Evolutionary conservation across 2,797 vertebrate genomes (phyloP), one percentile per base, ranked within the genome.

Genomic region (Aplochiton taeniatus): DNA sequence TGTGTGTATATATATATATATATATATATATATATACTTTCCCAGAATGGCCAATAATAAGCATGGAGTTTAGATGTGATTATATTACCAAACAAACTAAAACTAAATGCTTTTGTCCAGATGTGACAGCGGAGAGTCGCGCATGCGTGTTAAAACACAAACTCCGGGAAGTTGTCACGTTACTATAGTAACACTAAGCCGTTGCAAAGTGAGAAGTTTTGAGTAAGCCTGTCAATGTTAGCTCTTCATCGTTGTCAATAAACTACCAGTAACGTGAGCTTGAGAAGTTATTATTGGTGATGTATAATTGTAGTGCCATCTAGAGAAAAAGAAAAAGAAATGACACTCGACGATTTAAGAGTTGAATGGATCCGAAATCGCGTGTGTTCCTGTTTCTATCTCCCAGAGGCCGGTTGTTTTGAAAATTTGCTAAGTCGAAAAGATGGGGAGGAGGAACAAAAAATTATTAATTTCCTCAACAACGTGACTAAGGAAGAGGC

Each of bases 361-460:
- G 74, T 96, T 75, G 90, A 85, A 76, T 98, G 96, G 96, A 80
- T 97, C 57, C 89, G 92, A 66, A 88, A 93, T 65, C 85, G 87
- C 1, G 87, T 91, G 0, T 90, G 84, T 18, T 56, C 70, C 0
- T 77, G 80, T 4, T 90, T 98, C 46, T 63, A 73, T 56, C 58
- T 96, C 20, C 58, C 46, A 0, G 86, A 87, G 11, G 80, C 88
- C 0, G 61, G 48, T 11, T 81, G 85, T 57, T 94, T 98, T 59
- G 93, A 97, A 61, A 93, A 95, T 12, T 87, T 98, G 41, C 85
- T 98, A 50, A 79, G 4, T 20, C 91, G 92, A 1, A 45, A 68
- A 0, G 92, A 91, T 9, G 93, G 93, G 61, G 89, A 90, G 43
- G 89, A 82, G 0, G 90, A 88, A 6, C 75, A 83, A 16, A 56